These are phyloP conservation scores for Bombyx mori DNA, from an alignment of 1,140 invertebrate species.

Conservation along the genomic window DNA sequence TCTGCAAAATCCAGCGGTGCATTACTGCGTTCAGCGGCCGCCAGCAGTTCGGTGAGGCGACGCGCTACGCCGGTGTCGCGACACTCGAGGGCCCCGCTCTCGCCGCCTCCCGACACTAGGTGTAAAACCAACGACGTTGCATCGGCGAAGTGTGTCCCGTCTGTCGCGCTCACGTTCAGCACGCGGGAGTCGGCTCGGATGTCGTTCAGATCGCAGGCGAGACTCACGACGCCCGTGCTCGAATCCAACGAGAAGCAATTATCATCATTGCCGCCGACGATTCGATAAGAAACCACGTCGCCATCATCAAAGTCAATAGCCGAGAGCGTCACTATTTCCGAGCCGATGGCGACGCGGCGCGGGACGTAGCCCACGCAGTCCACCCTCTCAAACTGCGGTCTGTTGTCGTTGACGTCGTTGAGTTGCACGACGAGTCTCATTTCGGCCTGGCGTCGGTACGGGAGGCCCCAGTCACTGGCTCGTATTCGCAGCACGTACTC, in stretches of 20 bases:
- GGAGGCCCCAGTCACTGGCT: constrained; percentile 92
- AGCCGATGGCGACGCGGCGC: constrained; percentile 82
- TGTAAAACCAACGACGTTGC: constrained; percentile 82
- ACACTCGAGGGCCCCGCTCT: constrained; percentile 78
- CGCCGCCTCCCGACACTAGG: constrained; percentile 70
- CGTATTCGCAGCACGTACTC: constrained; percentile 87
- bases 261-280: constrained; percentile 91
- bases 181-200: constrained; percentile 78
- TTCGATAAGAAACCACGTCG: constrained; percentile 89
- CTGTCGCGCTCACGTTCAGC: constrained; percentile 91
- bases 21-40: constrained; percentile 86
- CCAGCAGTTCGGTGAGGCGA: constrained; percentile 83
- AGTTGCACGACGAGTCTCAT: constrained; percentile 85
- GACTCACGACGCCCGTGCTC: constrained; percentile 77
- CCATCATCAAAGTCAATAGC: constrained; percentile 95
- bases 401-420: constrained; percentile 93
- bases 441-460: constrained; percentile 84
- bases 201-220: constrained; percentile 85
- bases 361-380: constrained; percentile 89
- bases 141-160: constrained; percentile 92
- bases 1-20: constrained; percentile 73
- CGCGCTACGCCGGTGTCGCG: constrained; percentile 87
- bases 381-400: constrained; percentile 88
- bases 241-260: constrained; percentile 92
- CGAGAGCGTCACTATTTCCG: constrained; percentile 89